Evolutionary conservation across 2,113 vertebrate genomes (phyloP), one percentile per base, ranked within the genome.

Genomic region (Callipepla squamata): DNA sequence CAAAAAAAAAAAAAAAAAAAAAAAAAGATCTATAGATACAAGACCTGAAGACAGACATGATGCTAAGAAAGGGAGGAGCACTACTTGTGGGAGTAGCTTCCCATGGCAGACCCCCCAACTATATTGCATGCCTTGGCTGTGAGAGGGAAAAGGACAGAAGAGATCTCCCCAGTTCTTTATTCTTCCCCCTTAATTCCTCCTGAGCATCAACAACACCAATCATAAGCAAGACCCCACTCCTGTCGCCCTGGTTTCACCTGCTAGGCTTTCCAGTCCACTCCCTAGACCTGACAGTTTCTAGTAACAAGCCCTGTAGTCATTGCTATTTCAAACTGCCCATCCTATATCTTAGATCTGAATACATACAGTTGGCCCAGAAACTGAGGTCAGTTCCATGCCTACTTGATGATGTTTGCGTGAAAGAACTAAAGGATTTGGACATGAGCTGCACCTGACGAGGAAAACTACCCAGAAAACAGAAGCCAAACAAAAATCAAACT

Each of bases 71-170:
- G 8, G 7, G 23, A 76, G 17, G 7, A 91, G 16, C 34, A 44
- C 55, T 16, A 25, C 20, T n/a, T 30, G n/a, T 36, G 4, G 32
- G 20, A 44, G 13, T 5, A 40, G 36, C 15, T 40, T 28, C 12
- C n/a, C 2, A 45, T 20, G 13, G 42, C 26, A 80, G 42, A 62
- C 23, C 17, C 45, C 6, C 21, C n/a, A 18, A 18, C 38, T 7
- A 0, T 2, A 17, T 2, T 16, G 38, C 11, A 80, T 0, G 2
- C 22, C 23, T 6, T 55, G 30, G 4, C 2, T 2, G 8, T 2
- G 5, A 30, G 21, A 17, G 58, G 36, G 38, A 63, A 62, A 40
- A 26, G 25, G 10, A 70, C 3, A 15, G 28, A 45, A 8, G 57
- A 45, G 6, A 16, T 4, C 26, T 5, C 2, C 11, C 13, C 3